Evolutionary conservation across 2,888 invertebrate genomes (phyloP), one percentile per base, ranked within the genome.

Genomic region (Eurytoma californica): DNA sequence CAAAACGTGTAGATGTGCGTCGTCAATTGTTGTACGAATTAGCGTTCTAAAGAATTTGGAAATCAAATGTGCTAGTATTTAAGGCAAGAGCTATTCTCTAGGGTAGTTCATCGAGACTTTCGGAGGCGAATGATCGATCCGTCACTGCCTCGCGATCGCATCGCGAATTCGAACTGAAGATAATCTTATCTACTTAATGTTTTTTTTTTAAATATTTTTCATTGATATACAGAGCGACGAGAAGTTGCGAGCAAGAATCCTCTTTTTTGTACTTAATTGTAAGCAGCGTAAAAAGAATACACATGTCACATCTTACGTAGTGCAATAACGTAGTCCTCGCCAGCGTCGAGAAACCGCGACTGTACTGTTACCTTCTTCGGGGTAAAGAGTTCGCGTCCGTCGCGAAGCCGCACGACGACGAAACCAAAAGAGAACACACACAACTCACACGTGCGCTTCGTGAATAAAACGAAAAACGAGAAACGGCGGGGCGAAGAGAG

Each of bases 11-110:
- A 49, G 60, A 28, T 61, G 39, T 39, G 39, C 39, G 39, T 60
- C 63, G 49, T 68, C 72, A 68, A 78, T 61, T 73, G 72, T 61
- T 72, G 68, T 63, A 78, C 55, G 72, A 63, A 78, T 78, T 68
- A 78, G 47, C 53, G 63, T 60, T 68, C 57, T 66, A 69, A 30
- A 67, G 72, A 61, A 65, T 76, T 72, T 72, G 57, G 51, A 80
- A 76, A 80, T 80, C 67, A 72, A 76, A 72, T 72, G 75, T 72
- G 68, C 63, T 80, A 76, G 80, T 68, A 49, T 79, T 73, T 63
- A 63, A 67, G 47, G 24, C 55, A 60, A 60, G 39, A 78, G 30
- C 63, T 73, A 47, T 57, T 39, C 47, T 63, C 16, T 69, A 70
- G 63, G 24, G 63, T 73, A 73, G 49, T 67, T 73, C 61, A 30